phyloP scores from a whole-genome alignment of 2,797 vertebrate genomes.

The Tokudaia muenninki region DNA sequence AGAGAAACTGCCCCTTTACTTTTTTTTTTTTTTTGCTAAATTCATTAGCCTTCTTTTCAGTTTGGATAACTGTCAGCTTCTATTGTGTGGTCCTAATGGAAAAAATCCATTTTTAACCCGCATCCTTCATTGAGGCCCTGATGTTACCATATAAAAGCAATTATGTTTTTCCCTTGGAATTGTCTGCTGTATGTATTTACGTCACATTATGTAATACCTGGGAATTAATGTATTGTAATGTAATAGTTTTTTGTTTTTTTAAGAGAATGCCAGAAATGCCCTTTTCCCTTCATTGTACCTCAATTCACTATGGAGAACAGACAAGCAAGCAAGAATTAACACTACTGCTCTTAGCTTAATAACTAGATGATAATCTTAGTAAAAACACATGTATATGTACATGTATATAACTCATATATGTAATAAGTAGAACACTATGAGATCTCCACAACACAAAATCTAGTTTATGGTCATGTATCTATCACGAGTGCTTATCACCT shows the following conservation, averaged over 20 bases:
- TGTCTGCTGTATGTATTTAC: constrained; percentile 64
- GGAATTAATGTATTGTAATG: constrained; percentile 50
- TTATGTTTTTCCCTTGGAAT: constrained; percentile 62
- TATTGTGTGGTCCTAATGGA: constrained; percentile 76
- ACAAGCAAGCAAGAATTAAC: background rate
- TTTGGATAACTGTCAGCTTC: constrained; percentile 67
- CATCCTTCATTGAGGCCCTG: constrained; percentile 8
- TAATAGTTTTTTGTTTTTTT: constrained; percentile 50
- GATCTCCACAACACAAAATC: background rate
- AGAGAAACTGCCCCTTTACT: constrained; percentile 40
- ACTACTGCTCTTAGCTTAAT: background rate
- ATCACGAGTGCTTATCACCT: background rate
- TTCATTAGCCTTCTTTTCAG: constrained; percentile 61
- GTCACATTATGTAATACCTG: constrained; percentile 57
- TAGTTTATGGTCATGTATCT: background rate
- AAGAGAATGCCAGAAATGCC: background rate
- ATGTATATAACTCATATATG: background rate
- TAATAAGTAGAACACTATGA: background rate
- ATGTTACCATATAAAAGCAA: constrained; percentile 73
- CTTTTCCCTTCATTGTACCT: constrained; percentile 59
- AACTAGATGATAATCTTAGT: constrained; percentile 38
- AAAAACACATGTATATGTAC: background rate
- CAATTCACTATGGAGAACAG: background rate
- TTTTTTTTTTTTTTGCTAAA: constrained; percentile 69
- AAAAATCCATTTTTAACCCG: constrained; percentile 74